Conservation (phyloP, 1,140 invertebrate genomes). For the Hirudo medicinalis region DNA sequence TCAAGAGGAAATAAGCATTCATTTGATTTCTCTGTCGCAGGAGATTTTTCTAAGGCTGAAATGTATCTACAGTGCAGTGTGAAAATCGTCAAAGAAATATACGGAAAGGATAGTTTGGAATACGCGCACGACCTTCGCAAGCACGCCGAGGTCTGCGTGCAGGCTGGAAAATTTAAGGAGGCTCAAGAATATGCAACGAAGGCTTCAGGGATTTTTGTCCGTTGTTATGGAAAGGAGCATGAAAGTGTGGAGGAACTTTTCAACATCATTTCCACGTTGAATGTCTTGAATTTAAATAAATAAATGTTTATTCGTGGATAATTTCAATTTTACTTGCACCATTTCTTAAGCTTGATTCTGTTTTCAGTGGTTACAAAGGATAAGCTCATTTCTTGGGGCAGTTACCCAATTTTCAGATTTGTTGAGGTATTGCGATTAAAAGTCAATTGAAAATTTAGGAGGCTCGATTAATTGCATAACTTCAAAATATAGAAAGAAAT, state of each 20-base stretch:
- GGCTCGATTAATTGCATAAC: no score
- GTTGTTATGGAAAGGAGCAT: slow-evolving; percentile 13
- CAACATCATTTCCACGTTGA: background rate
- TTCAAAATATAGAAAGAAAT: no score
- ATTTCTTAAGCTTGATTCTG: no score
- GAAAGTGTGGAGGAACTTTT: slow-evolving; percentile 5
- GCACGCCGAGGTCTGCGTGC: slow-evolving; percentile 33
- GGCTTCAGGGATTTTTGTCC: slow-evolving; percentile 7
- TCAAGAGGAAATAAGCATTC: slow-evolving; percentile 12
- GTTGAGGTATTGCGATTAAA: no score
- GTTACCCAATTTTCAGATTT: no score
- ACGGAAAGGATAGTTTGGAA: slow-evolving; percentile 48
- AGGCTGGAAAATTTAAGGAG: slow-evolving; percentile 6
- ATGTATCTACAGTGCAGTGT: slow-evolving; percentile 43
- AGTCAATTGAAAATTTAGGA: no score
- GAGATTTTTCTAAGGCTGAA: slow-evolving; percentile 36
- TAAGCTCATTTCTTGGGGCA: no score
- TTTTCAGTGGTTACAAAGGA: no score
- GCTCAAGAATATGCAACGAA: background rate
- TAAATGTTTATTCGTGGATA: no score
- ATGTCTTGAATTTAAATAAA: background rate
- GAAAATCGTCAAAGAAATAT: slow-evolving; percentile 41
- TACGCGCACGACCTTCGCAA: slow-evolving; percentile 46
- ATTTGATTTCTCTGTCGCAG: slow-evolving; percentile 22
- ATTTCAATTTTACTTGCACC: no score